phyloP scores from a whole-genome alignment of 2,797 vertebrate species.

The Picus viridis region DNA sequence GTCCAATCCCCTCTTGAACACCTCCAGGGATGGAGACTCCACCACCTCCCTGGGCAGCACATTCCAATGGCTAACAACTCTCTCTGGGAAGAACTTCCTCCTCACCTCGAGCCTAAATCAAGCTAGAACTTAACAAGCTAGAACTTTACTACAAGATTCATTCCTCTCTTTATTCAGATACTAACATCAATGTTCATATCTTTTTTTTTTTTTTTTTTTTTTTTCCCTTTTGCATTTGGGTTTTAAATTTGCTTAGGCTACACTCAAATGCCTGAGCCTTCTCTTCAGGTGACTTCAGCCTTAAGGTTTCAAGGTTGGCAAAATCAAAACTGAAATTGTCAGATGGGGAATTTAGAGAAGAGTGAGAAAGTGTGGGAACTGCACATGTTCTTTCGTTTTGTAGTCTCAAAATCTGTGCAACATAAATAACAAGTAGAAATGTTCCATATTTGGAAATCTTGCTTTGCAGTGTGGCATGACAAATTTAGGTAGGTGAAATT shows the following conservation, averaged over 20 bases:
- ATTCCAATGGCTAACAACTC: too few relatives aligned
- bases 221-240: neutral
- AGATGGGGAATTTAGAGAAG: neutral
- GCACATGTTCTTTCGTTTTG: neutral
- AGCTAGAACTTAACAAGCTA: too few relatives aligned
- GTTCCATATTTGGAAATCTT: rapidly evolving
- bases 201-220: too few relatives aligned
- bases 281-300: neutral
- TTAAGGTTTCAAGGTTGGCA: rapidly evolving
- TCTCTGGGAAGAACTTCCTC: too few relatives aligned
- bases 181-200: too few relatives aligned
- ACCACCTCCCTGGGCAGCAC: too few relatives aligned
- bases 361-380: neutral
- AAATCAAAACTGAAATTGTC: neutral
- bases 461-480: neutral
- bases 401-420: neutral
- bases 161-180: too few relatives aligned
- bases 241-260: neutral
- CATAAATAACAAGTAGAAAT: neutral
- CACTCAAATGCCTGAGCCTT: neutral
- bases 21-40: too few relatives aligned
- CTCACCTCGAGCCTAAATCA: too few relatives aligned
- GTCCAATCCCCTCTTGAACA: too few relatives aligned
- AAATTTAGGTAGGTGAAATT: neutral
- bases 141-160: too few relatives aligned